Base-by-base conservation (phyloP, 2,797 vertebrate species). In the Orientallactaga sibirica region DNA sequence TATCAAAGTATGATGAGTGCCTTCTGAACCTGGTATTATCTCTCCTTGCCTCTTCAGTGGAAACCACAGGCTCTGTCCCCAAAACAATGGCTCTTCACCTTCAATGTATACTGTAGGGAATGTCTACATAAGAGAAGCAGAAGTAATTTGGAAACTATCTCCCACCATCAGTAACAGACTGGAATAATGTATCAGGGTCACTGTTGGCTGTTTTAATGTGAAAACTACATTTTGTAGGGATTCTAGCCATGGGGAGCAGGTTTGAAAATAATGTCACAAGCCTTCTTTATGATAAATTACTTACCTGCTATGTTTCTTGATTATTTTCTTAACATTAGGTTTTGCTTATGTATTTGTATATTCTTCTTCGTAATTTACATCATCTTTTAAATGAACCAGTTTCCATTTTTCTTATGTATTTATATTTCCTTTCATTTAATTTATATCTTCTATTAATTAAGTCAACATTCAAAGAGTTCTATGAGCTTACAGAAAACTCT, bases 141-240 rank as follows among this genome's bases (percentile, higher is more conserved):
- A 83, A 92, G 24, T 74, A 67, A 83, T n/a, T 92, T 25, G 73
- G 33, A 78, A 93, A 79, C 43, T 22, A 37, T n/a, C 81, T 74
- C 86, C 55, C 20, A 62, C 70, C 19, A 55, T 62, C 29, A 27
- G 15, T 52, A 74, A 79, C 3, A 91, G 16, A 71, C 12, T 41
- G 78, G 80, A 84, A 52, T 80, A 37, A 76, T 37, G 4, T 33
- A 33, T 70, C 55, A 61, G 87, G 25, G 27, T 29, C 11, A 52
- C 27, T 43, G 80, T 70, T 43, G 77, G 70, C 61, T 27, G 0
- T 1, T 24, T 2, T 19, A 18, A n/a, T 16, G 22, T 67, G 52
- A 41, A 94, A 66, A 9, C 71, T 55, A 9, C 27, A 48, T 82
- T 85, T 92, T 8, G 2, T n/a, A 48, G 22, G 68, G 1, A n/a